Evolutionary conservation across 2,797 vertebrate genomes (phyloP).

Genomic region (Acanthis flammea): DNA sequence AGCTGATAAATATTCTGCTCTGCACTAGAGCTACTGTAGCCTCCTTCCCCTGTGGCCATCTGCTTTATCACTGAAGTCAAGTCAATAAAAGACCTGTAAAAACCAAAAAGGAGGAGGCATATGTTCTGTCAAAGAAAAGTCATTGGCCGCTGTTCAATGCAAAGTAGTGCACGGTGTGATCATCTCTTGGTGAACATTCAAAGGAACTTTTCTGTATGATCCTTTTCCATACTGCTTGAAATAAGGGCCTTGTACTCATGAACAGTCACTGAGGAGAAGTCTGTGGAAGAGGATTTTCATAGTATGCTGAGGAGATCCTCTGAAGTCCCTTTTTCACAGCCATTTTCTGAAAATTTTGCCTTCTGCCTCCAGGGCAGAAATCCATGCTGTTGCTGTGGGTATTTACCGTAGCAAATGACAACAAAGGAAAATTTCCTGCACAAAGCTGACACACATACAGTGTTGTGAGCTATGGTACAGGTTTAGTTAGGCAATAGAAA

Average conservation of each 20-base stretch:
- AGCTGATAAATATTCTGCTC: conserved; percentile 15
- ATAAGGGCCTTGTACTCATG: background rate
- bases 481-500: background rate
- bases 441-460: rapidly evolving
- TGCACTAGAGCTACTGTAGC: background rate
- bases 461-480: background rate
- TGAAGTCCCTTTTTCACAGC: background rate
- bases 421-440: background rate
- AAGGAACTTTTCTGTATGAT: conserved; percentile 6
- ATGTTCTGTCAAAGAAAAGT: background rate
- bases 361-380: background rate
- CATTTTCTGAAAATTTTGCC: background rate
- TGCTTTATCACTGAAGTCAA: conserved; percentile 39
- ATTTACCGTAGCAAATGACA: background rate
- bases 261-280: background rate
- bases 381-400: background rate
- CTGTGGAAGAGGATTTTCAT: background rate
- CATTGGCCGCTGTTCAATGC: background rate
- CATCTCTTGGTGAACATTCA: conserved; percentile 31
- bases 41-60: conserved; percentile 5
- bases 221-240: background rate
- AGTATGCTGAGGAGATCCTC: background rate
- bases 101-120: background rate
- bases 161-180: background rate
- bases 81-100: conserved; percentile 39